phyloP scores from a whole-genome alignment of 2,113 vertebrate genomes.

The Perca flavescens region DNA sequence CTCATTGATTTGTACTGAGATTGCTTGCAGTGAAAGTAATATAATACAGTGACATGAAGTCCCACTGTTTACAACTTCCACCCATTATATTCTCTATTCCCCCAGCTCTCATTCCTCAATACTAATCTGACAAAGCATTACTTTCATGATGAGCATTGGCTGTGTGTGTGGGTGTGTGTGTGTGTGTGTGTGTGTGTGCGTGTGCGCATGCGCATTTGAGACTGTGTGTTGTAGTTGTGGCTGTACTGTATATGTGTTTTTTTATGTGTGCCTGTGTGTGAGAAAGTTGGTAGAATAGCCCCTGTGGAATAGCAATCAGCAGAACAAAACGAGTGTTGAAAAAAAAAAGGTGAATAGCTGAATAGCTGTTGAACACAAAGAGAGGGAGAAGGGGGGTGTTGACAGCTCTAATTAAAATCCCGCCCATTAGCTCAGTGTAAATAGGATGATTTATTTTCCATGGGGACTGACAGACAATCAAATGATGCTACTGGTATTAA shows the following conservation, averaged over 20 bases:
- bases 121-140: slow-evolving; percentile 66
- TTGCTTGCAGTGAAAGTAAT: slow-evolving; percentile 41
- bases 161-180: slow-evolving; percentile 37
- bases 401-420: slow-evolving; percentile 80
- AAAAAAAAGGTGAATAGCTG: slow-evolving; percentile 52
- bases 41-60: slow-evolving; percentile 51
- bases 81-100: slow-evolving; percentile 59
- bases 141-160: slow-evolving; percentile 53
- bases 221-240: too few species aligned
- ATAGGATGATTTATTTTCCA: slow-evolving; percentile 80
- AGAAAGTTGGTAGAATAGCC: slow-evolving; percentile 35
- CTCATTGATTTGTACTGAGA: slow-evolving; percentile 31
- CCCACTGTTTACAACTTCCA: slow-evolving; percentile 54
- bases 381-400: slow-evolving; percentile 46
- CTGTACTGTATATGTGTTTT: slow-evolving; percentile 29
- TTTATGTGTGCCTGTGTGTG: neutral
- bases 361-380: slow-evolving; percentile 64
- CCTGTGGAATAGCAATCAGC: slow-evolving; percentile 73
- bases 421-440: slow-evolving; percentile 77
- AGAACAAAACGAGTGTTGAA: slow-evolving; percentile 64
- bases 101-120: slow-evolving; percentile 52
- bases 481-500: slow-evolving; percentile 59
- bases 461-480: slow-evolving; percentile 74
- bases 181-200: slow-evolving; percentile 20
- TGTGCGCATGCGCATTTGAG: slow-evolving; percentile 2